Base-by-base conservation (phyloP, 2,797 vertebrate genomes). In the Buceros bicornis region DNA sequence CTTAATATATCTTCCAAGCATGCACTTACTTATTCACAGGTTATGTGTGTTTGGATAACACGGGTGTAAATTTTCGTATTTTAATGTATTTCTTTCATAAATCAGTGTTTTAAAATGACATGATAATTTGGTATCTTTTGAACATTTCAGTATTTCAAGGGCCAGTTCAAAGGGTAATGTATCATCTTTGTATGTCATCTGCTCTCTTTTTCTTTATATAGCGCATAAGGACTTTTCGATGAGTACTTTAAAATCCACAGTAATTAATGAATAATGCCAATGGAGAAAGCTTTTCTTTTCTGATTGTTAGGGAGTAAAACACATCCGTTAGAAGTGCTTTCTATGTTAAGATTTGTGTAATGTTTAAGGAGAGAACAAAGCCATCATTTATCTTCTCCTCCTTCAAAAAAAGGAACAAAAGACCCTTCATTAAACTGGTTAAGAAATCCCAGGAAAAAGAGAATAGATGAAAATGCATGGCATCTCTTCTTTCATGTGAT, bases 321-420 rank as follows among this genome's bases (percentile, higher is more conserved):
- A 73, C 7, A 15, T 54, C 60, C 87, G 16, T 64, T 82, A 73
- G 61, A 95, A 93, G 33, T 37, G 14, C 8, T 81, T 64, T 83
- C 66, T 78, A 13, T 67, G 40, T 53, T 94, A 82, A 91, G 62
- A 73, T 45, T 66, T 72, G 20, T 82, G 53, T 31, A 67, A 50
- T 31, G 16, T 51, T 91, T 89, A 85, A 88, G 48, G 33, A 83
- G 40, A 83, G 42, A 85, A 83, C 45, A 96, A 87, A 85, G 5
- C 6, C 29, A 51, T 67, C 5, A 35, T 89, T 89, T 82, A 82
- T 87, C 48, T 74, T 91, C 54, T 60, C 17, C 33, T 90, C 37
- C 69, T 92, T 82, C 10, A 0, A 86, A 94, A 93, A 90, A 83
- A 50, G 18, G 28, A 87, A 87, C 45, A 95, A 96, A 94, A 84